These are phyloP conservation scores for Lasiurus cinereus DNA, from an alignment of 2,113 vertebrate genomes.

Conservation along the genomic window DNA sequence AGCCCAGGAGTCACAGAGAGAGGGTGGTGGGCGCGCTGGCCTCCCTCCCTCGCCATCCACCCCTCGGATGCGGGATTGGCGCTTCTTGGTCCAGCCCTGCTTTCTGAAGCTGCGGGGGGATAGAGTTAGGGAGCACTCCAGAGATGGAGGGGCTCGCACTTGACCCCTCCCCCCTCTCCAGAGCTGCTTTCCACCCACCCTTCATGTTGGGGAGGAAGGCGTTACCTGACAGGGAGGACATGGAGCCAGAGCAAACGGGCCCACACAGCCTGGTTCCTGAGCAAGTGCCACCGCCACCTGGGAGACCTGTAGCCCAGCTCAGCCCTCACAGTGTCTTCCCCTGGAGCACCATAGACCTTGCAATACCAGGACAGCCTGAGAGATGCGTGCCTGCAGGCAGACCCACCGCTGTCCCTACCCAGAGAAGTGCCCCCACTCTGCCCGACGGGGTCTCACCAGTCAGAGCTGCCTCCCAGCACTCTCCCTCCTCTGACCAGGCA, in stretches of 20 bases:
- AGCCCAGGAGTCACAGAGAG: neutral
- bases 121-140: neutral
- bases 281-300: too few relatives aligned
- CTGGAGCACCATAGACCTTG: neutral
- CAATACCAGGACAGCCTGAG: neutral
- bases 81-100: neutral
- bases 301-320: neutral
- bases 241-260: neutral
- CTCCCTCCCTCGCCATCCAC: neutral
- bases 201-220: neutral
- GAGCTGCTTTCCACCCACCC: neutral
- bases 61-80: neutral
- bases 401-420: neutral
- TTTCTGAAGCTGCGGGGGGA: too few relatives aligned
- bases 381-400: neutral
- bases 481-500: neutral
- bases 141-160: neutral
- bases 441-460: neutral
- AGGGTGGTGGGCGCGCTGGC: too few relatives aligned
- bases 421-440: neutral
- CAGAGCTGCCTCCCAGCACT: neutral
- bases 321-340: neutral
- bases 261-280: neutral
- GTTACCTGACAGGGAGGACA: neutral
- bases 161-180: too few relatives aligned